Base-by-base conservation (phyloP, 2,888 invertebrate genomes). In the Zaprionus obscuricornis region DNA sequence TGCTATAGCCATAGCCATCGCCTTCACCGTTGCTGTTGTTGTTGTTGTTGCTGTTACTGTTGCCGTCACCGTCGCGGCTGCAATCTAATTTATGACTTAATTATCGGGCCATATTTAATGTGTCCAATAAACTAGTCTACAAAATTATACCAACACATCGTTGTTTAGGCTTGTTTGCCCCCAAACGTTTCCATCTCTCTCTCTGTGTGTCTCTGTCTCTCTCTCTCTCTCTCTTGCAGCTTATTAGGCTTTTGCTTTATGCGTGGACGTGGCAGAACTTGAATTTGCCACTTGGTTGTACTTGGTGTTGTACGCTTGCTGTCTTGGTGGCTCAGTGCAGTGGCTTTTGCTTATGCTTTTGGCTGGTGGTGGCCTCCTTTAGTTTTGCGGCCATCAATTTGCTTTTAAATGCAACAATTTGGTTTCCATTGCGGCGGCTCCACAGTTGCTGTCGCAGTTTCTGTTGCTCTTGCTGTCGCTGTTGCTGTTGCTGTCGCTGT, bases 41-140 rank as follows among this genome's bases (percentile, higher is more conserved):
- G 62, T 66, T 62, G 58, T 63, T 43, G 58, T 26, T 29, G 27
- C 27, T 13, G 42, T 16, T 14, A 16, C 16, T 10, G 34, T 29
- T 7, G 16, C 27, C 17, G 7, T 6, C 33, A 58, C 52, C 34
- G 56, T 47, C 69, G 62, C 67, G 66, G 69, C 73, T 76, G 76
- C 87, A 86, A 87, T 87, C 88, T 88, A 88, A 89, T 89, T 89
- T 89, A 89, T 89, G 89, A 88, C 89, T 89, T 89, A 89, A 89
- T 89, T 89, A 89, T 88, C 89, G 79, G 86, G 87, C 87, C 87
- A 88, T 88, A 89, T 88, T 88, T 89, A 89, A 89, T 89, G 89
- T 86, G 88, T 87, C 87, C 89, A 88, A 89, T 89, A 91, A 92
- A 92, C 92, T 92, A 92, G 92, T 92, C 92, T 84, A 87, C 87